phyloP scores from a whole-genome alignment of 53 echinoderm and acorn worm species.

The Pentamera pediparva region DNA sequence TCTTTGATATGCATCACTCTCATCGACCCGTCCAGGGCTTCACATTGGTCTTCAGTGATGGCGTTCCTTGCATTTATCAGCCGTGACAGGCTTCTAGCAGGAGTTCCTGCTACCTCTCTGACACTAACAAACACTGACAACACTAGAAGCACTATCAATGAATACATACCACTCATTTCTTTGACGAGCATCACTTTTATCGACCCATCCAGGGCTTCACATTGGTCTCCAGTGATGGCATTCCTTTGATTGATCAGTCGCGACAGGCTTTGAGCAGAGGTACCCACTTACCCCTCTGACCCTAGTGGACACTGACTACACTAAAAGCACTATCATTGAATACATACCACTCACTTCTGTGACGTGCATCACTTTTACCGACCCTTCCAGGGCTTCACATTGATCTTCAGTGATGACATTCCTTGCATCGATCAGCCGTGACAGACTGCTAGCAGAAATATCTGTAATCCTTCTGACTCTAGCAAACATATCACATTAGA shows the following conservation, averaged over 20 bases:
- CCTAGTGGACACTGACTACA: no score
- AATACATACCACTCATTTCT: no score
- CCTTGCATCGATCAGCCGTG: conserved; percentile 85
- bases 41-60: conserved; percentile 80
- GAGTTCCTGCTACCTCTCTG: no score
- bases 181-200: no score
- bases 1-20: conserved; percentile 56
- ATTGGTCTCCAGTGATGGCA: no score
- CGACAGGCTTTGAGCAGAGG: conserved; percentile 52
- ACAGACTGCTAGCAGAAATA: conserved; percentile 54
- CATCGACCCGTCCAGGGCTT: conserved; percentile 50
- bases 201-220: no score
- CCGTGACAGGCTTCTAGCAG: conserved; percentile 61
- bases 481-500: no score
- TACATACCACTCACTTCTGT: conserved; percentile 48
- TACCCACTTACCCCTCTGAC: no score
- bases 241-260: conserved; percentile 83
- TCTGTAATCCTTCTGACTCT: conserved; percentile 31
- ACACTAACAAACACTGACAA: no score
- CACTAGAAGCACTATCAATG: no score
- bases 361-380: conserved; percentile 51
- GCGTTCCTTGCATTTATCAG: conserved; percentile 88
- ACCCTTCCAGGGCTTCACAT: conserved; percentile 64
- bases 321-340: no score
- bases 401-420: conserved; percentile 82